Evolutionary conservation across 2,888 invertebrate genomes (phyloP), one percentile per base, ranked within the genome.

Genomic region (Tipula unca): DNA sequence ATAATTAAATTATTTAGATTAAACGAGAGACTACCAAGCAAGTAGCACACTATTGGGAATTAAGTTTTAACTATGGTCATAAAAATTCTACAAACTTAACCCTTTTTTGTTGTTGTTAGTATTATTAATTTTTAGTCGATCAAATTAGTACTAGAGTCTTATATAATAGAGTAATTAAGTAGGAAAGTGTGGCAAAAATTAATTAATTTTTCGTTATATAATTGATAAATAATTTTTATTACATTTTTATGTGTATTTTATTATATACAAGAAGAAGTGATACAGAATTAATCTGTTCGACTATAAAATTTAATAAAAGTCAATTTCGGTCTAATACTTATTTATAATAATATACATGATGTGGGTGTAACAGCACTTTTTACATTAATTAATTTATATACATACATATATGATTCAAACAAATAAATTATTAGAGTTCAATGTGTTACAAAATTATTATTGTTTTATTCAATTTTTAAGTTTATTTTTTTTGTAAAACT

Each of bases 21-120:
- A 17, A 3, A 48, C n/a, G 48, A 48, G 48, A 48, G 4, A 14
- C 48, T 48, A 17, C 48, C 48, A 48, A n/a, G 8, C n/a, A 48
- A 39, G 6, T 39, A 39, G 39, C 3, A 39, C 39, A 48, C 48
- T 48, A 69, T 69, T 69, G 69, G 25, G 69, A 25, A 69, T 69
- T 69, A 69, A 69, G 69, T 69, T 69, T 69, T 69, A 69, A 69
- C 69, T 69, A 69, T 69, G 69, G 69, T 69, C 69, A 69, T 69
- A 69, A 69, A 69, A 69, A 25, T 25, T 69, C 69, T 69, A 25
- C 3, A 25, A 48, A 69, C 25, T 69, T 69, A 69, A 25, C 69
- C 69, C 69, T 69, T 69, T 69, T 48, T 48, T n/a, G 13, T 13
- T 39, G 0, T 39, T 39, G 39, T 48, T 5, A 3, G 3, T 48